Conservation (phyloP, 2,888 invertebrate species). For the Fragum whitleyi region DNA sequence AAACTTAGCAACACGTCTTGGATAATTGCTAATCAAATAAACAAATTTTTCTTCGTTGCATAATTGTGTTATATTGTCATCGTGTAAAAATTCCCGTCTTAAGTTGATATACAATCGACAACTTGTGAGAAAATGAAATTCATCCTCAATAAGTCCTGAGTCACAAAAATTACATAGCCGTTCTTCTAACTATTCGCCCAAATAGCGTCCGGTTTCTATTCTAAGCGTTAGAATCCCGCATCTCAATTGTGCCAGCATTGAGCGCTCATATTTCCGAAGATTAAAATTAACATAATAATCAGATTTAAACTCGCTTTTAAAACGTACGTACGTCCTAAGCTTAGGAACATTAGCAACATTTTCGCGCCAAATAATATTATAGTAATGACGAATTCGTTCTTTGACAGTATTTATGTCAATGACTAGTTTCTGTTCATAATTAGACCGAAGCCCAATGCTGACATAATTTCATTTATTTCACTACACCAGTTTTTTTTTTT, state of each 20-base stretch:
- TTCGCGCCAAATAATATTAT: not conserved
- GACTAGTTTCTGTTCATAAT: not conserved
- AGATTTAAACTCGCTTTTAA: slow-evolving; percentile 5
- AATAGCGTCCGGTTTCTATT: slow-evolving; percentile 34
- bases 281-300: slow-evolving; percentile 10
- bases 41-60: no score
- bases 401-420: not conserved
- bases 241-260: slow-evolving; percentile 32
- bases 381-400: not conserved
- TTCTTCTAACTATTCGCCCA: slow-evolving; percentile 15
- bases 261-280: slow-evolving; percentile 15
- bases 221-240: slow-evolving; percentile 29
- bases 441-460: no score
- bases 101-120: not conserved
- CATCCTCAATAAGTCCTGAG: slow-evolving; percentile 12
- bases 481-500: slow-evolving; percentile 24
- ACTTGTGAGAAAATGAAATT: slow-evolving; percentile 18
- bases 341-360: slow-evolving; percentile 1
- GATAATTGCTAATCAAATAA: no score
- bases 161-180: slow-evolving; percentile 33
- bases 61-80: no score
- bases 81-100: no score
- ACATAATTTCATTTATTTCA: slow-evolving; percentile 10
- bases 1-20: no score
- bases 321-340: slow-evolving; percentile 20